A percentile compares a stretch with the other conserved stretches of the same genome.
phyloP scores from a whole-genome alignment of 2,888 invertebrate species.

The Ornithoptera priamus region DNA sequence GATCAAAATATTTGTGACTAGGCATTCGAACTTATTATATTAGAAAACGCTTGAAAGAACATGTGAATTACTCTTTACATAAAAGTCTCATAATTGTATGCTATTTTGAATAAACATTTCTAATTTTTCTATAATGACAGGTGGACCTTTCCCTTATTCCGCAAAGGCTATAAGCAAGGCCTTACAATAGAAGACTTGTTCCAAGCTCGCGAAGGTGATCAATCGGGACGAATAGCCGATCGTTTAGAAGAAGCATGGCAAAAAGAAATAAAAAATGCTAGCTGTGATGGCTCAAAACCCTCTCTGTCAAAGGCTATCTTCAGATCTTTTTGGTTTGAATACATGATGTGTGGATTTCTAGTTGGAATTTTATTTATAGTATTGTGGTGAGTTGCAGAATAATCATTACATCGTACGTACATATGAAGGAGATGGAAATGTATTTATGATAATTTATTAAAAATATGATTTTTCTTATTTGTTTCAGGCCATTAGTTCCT shows the following conservation, averaged over 20 bases:
- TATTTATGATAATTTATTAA: neutral
- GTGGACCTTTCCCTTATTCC: conserved; percentile 84
- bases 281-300: conserved; percentile 74
- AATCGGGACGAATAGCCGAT: conserved; percentile 83
- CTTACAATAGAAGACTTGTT: conserved; percentile 84
- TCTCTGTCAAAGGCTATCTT: conserved; percentile 81
- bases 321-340: conserved; percentile 81
- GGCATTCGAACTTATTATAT: too few relatives aligned
- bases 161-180: conserved; percentile 82
- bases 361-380: conserved; percentile 79
- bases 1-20: too few relatives aligned
- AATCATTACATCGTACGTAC: neutral
- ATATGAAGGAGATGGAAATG: neutral
- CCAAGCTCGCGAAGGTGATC: conserved; percentile 81
- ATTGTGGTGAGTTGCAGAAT: conserved; percentile 71
- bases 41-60: too few relatives aligned
- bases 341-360: conserved; percentile 80
- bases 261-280: conserved; percentile 74
- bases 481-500: conserved; percentile 82
- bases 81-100: too few relatives aligned
- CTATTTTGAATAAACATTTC: neutral
- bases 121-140: conserved; percentile 59
- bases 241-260: conserved; percentile 84
- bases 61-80: too few relatives aligned
- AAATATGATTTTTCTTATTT: conserved; percentile 28